These are phyloP conservation scores for Zaprionus taronus DNA, from an alignment of 1,140 invertebrate genomes.

Conservation along the genomic window DNA sequence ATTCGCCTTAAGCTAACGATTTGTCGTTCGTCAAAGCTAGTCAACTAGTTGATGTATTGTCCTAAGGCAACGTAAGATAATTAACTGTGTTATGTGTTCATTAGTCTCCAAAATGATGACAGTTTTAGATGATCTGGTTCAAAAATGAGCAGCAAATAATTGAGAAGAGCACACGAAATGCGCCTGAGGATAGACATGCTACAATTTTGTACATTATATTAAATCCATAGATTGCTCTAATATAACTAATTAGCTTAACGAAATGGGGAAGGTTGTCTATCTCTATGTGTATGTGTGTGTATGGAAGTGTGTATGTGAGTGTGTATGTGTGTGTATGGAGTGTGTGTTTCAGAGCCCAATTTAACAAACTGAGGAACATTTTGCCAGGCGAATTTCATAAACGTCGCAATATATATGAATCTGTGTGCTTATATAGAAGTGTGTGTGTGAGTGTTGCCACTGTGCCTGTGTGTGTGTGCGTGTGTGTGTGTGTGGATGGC, in stretches of 20 bases:
- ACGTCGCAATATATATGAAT: slow-evolving; percentile 35
- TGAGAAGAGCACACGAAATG: neutral
- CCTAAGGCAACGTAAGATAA: neutral
- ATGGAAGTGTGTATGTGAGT: neutral
- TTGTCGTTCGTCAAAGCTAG: too few relatives aligned
- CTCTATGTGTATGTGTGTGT: neutral
- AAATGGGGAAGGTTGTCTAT: neutral
- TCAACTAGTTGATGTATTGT: neutral
- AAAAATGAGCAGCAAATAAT: neutral
- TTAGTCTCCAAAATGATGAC: neutral
- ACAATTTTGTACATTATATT: slow-evolving; percentile 8
- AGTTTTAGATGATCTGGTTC: neutral
- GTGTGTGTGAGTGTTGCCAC: slow-evolving; percentile 3
- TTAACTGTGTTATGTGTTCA: neutral
- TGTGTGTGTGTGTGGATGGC: slow-evolving; percentile 27
- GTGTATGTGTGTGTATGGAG: slow-evolving; percentile 16
- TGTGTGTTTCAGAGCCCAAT: slow-evolving; percentile 30
- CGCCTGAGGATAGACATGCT: neutral
- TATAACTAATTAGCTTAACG: slow-evolving; percentile 33
- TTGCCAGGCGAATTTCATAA: slow-evolving; percentile 48
- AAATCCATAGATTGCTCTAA: slow-evolving; percentile 21
- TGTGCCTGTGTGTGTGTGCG: slow-evolving; percentile 3
- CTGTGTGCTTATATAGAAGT: neutral
- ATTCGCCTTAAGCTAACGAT: neutral
- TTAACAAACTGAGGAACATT: slow-evolving; percentile 53